Percentiles rank a stretch among this genome's conserved stretches.
Evolutionary conservation across 1,140 invertebrate species (phyloP).

Genomic region (Heliconius hewitsoni): DNA sequence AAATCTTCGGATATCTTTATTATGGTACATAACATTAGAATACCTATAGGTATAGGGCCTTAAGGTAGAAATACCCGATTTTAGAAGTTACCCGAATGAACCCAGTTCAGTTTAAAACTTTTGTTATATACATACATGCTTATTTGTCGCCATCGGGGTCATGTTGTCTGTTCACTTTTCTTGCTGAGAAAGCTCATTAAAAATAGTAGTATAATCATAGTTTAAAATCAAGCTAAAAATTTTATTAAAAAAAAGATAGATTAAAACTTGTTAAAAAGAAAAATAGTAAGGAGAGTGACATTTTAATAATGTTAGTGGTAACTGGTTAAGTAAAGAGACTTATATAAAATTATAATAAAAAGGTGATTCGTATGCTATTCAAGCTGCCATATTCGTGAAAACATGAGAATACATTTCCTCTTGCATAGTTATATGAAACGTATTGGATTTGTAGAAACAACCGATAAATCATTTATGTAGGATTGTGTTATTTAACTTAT

Average conservation of each 20-base stretch:
- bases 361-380: conserved; percentile 8
- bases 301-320: conserved; percentile 38
- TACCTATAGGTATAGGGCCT: no score
- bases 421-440: background rate
- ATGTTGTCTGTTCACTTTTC: background rate
- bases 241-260: background rate
- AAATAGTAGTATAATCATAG: background rate
- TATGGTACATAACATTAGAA: no score
- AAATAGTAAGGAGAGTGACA: conserved; percentile 13
- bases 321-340: conserved; percentile 33
- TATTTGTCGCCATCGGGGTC: background rate
- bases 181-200: background rate
- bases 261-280: background rate
- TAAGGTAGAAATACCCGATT: no score
- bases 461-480: background rate
- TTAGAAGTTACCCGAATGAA: no score
- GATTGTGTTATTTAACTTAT: no score
- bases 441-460: background rate
- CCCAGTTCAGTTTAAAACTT: background rate
- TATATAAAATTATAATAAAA: background rate
- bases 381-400: conserved; percentile 24
- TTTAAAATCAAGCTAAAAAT: background rate
- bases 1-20: no score
- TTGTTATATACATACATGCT: background rate
- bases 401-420: conserved; percentile 16